Evolutionary conservation across 2,888 invertebrate genomes (phyloP), one percentile per base, ranked within the genome.

Genomic region (Leucophenga montana): DNA sequence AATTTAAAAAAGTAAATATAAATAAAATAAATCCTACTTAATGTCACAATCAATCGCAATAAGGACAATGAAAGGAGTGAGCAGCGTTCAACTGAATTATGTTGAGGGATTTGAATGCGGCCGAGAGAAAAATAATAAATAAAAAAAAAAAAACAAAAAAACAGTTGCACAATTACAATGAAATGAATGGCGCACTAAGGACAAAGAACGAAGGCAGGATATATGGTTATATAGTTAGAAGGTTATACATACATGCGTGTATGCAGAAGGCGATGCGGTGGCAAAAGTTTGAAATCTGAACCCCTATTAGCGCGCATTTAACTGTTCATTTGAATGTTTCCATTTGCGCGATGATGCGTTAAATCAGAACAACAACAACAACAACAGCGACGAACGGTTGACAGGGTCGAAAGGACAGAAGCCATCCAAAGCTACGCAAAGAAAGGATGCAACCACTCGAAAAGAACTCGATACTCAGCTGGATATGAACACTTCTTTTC

Each of bases 281-380:
- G 73, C 75, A 74, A 46, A 75, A 76, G 73, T 73, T 77, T 86
- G 86, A 84, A 85, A 85, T 85, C 78, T 84, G 86, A 86, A 86
- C 86, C 86, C 86, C 85, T 86, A 86, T 86, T 86, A 86, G 86
- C 79, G 84, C 81, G 82, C 85, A 85, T 86, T 86, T 86, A 86
- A 77, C 86, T 86, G 86, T 86, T 86, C 86, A 86, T 86, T 86
- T 86, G 81, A 85, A 85, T 84, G 86, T 86, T 86, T 82, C 79
- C 84, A 81, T 84, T 85, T 80, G 79, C 77, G 83, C 85, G 84
- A 76, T 84, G 86, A 85, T 85, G 86, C 85, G 85, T 86, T 86
- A 86, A 86, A 86, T 86, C 85, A 84, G 80, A 77, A 81, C 82
- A 84, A 81, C 78, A 84, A 71, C 73, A 76, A 71, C 75, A 75